Evolutionary conservation across 2,797 vertebrate species (phyloP).

Genomic region (Crocidura indochinensis): DNA sequence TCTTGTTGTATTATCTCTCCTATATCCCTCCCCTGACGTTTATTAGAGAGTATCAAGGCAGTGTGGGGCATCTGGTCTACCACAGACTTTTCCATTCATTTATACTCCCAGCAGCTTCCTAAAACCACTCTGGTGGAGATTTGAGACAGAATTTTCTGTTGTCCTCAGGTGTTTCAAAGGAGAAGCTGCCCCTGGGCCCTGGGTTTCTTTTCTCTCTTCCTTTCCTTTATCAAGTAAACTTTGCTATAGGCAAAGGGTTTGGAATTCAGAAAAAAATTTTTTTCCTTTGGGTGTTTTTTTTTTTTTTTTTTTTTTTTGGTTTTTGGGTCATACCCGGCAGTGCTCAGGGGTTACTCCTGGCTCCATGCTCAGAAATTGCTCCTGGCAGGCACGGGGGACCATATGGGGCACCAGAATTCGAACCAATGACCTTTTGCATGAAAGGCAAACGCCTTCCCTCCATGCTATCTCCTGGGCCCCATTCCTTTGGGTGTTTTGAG

Average conservation of each 20-base stretch:
- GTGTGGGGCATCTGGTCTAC: neutral
- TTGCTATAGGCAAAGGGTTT: neutral
- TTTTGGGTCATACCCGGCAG: too few relatives aligned
- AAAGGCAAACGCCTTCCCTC: too few relatives aligned
- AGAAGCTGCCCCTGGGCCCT: neutral
- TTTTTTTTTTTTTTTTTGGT: too few relatives aligned
- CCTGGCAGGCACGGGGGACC: too few relatives aligned
- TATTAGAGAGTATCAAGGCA: neutral
- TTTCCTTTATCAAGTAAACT: slow-evolving; percentile 5
- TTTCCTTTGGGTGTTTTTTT: neutral
- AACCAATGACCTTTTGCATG: too few relatives aligned
- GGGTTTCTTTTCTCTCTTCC: neutral
- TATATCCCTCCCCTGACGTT: too few relatives aligned
- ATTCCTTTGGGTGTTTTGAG: neutral
- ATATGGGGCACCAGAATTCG: too few relatives aligned
- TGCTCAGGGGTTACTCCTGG: too few relatives aligned
- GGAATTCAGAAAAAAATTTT: slow-evolving; percentile 8
- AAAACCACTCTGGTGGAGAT: slow-evolving; percentile 19
- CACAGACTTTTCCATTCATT: neutral
- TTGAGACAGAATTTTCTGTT: slow-evolving; percentile 8
- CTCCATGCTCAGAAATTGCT: too few relatives aligned
- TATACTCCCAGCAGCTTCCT: neutral
- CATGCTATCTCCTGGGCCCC: too few relatives aligned
- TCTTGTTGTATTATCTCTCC: too few relatives aligned
- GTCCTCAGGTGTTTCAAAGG: neutral